phyloP scores from a whole-genome alignment of 2,113 vertebrate genomes.

The Todiramphus saurophagus region DNA sequence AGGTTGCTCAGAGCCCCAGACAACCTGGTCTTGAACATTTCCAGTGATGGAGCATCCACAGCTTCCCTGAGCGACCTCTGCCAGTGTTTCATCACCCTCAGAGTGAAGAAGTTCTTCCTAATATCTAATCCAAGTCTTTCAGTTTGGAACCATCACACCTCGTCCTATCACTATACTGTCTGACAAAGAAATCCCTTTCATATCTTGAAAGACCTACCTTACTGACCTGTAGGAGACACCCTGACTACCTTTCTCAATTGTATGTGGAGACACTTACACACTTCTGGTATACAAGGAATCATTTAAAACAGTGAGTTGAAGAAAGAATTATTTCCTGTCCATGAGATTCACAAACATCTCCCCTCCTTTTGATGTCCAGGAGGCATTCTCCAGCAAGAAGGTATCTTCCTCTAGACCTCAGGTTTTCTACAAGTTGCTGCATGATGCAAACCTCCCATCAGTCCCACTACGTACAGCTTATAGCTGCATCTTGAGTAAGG shows the following conservation, averaged over 20 bases:
- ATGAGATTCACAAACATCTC: background rate
- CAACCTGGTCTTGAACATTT: no score
- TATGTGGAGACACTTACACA: background rate
- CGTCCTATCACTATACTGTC: no score
- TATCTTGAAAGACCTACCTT: background rate
- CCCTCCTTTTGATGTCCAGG: background rate
- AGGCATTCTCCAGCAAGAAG: background rate
- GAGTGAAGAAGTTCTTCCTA: no score
- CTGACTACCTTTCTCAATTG: background rate
- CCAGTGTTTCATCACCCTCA: no score
- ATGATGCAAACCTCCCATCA: background rate
- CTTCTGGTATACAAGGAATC: background rate
- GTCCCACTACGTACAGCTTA: background rate
- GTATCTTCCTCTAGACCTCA: background rate
- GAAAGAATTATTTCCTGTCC: background rate
- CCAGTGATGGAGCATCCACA: no score
- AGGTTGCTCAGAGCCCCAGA: no score
- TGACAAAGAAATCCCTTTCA: no score
- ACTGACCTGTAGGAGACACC: background rate
- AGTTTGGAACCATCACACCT: no score
- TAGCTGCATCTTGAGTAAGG: background rate
- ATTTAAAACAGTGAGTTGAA: background rate
- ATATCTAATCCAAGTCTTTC: no score
- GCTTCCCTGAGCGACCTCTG: no score
- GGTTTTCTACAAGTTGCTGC: rapidly evolving